Evolutionary conservation across 2,888 invertebrate species (phyloP), one percentile per base, ranked within the genome.

Genomic region (Volucella inanis): DNA sequence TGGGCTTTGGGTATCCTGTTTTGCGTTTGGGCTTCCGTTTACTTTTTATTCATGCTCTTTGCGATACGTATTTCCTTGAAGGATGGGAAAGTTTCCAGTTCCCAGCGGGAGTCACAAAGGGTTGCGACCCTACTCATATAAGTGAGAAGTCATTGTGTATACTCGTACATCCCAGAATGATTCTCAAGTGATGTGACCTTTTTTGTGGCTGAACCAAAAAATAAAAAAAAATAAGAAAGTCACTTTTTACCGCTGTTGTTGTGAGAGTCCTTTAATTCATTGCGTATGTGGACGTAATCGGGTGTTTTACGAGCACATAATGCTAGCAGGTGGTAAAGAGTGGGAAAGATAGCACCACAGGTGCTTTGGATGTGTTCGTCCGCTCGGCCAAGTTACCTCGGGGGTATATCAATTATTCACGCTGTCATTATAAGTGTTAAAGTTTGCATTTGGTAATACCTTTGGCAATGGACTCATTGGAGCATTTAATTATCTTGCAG

Each of bases 401-500:
- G 62, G 55, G 15, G 57, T 38, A 62, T 41, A 72, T 85, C 72
- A 81, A 81, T 85, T 85, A 85, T 85, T 85, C 70, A 85, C 57
- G 57, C 68, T 67, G 71, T 81, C 76, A 72, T 81, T 85, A 85
- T 85, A 72, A 77, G 71, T 82, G 77, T 64, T 72, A 77, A 71
- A 77, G 62, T 55, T 72, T 22, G 43, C 55, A 74, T 64, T 14
- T 50, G 64, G 18, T 79, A 75, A 79, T 75, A 59, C 71, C 62
- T 79, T 8, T 15, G 74, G 70, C 64, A 31, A 61, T 50, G 47
- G 31, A 84, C 55, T 85, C 70, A 84, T 59, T 70, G 76, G 70
- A 76, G 68, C 50, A 61, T 72, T 86, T 86, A 72, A 79, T 74
- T 80, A 71, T 83, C 55, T 83, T 83, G n/a, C 79, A 83, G 83